Percentiles rank a stretch among this genome's conserved stretches.
Evolutionary conservation across 2,797 vertebrate genomes (phyloP).

Genomic region (Chrosomus eos): DNA sequence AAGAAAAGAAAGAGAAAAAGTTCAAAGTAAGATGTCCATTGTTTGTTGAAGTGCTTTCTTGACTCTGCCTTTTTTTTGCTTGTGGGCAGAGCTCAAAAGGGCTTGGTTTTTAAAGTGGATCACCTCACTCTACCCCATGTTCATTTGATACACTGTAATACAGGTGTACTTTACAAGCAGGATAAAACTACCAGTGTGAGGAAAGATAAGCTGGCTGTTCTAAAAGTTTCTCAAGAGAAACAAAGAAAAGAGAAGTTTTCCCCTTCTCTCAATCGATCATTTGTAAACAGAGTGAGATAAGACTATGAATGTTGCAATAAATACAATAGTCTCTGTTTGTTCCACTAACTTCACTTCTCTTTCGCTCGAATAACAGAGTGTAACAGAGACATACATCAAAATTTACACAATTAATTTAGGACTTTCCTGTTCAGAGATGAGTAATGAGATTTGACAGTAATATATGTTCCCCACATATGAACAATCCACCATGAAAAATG

Average conservation of each 20-base stretch:
- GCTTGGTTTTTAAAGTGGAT: conserved; percentile 31
- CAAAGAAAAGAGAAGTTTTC: conserved; percentile 39
- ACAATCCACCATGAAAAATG: not conserved
- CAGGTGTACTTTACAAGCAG: conserved; percentile 53
- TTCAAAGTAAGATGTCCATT: not conserved
- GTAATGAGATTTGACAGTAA: not conserved
- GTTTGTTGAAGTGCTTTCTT: conserved; percentile 22
- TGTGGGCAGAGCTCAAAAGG: conserved; percentile 18
- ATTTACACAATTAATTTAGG: not conserved
- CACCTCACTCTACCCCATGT: conserved; percentile 22
- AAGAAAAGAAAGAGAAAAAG: not conserved
- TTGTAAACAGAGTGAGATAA: conserved; percentile 40
- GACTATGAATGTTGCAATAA: conserved; percentile 32
- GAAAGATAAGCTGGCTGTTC: conserved; percentile 51
- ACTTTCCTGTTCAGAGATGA: not conserved
- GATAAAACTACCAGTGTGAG: conserved; percentile 57
- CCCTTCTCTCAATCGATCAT: conserved; percentile 21
- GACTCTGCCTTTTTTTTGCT: conserved; percentile 31
- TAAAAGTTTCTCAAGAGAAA: conserved; percentile 43
- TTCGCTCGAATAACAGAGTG: not conserved
- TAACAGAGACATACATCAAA: not conserved
- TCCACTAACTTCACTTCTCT: not conserved
- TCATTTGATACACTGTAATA: conserved; percentile 56
- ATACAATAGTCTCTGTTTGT: conserved; percentile 16
- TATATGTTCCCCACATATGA: not conserved